Conservation (phyloP, 2,797 vertebrate genomes). For the Argentina silus region DNA sequence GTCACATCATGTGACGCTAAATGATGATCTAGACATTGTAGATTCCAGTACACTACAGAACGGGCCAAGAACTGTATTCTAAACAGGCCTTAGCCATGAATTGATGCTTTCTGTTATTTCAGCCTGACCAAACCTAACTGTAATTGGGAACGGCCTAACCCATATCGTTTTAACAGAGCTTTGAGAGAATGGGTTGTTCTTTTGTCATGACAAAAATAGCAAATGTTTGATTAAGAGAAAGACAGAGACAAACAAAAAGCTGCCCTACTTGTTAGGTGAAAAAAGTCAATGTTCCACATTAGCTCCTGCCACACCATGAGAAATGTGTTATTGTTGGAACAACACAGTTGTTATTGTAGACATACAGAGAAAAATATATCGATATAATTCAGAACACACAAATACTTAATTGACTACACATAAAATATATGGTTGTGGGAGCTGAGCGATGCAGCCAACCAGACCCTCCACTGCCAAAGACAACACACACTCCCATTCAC, state of each 20-base stretch:
- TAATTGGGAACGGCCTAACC: not conserved
- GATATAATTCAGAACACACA: too few species aligned
- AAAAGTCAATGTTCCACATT: too few species aligned
- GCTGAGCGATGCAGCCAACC: not conserved
- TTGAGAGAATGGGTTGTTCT: too few species aligned
- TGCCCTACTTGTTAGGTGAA: too few species aligned
- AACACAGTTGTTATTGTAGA: too few species aligned
- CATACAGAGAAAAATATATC: too few species aligned
- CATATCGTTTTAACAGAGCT: not conserved
- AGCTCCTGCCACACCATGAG: too few species aligned
- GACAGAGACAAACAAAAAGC: not conserved
- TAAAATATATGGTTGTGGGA: not conserved
- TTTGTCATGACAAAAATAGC: too few species aligned
- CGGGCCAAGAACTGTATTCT: not conserved
- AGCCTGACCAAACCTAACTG: not conserved
- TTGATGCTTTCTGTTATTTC: not conserved
- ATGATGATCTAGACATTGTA: not conserved
- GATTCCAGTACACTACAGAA: not conserved
- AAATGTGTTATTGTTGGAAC: too few species aligned
- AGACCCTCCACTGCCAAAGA: not conserved
- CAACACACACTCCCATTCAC: not conserved
- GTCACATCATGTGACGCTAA: not conserved
- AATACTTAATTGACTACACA: not conserved
- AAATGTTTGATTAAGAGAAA: not conserved
- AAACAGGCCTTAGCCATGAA: not conserved